A percentile compares a stretch with the other conserved stretches of the same genome.
phyloP scores from a whole-genome alignment of 2,888 invertebrate genomes.

The Sesia bembeciformis region DNA sequence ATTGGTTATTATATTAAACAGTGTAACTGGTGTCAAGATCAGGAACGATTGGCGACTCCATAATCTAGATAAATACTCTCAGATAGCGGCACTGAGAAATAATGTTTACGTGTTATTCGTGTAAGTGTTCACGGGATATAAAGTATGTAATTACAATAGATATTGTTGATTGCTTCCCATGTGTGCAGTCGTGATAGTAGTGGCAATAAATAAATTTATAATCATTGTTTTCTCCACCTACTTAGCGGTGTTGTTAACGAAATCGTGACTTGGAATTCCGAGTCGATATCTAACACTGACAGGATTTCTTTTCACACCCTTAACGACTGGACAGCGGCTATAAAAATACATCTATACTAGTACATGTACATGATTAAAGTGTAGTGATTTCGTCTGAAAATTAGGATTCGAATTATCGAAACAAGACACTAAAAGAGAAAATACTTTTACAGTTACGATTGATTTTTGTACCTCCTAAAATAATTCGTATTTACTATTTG shows the following conservation, averaged over 20 bases:
- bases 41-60: background rate
- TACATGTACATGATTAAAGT: background rate
- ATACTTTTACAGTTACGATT: no score
- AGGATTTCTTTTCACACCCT: background rate
- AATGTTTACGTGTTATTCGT: background rate
- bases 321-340: background rate
- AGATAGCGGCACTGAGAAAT: background rate
- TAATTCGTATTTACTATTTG: no score
- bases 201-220: background rate
- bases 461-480: no score
- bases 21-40: conserved; percentile 16
- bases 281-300: background rate
- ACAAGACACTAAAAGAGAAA: no score
- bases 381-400: no score
- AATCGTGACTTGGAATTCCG: background rate
- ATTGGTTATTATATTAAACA: conserved; percentile 16
- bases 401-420: no score
- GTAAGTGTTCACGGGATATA: background rate
- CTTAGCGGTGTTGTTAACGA: background rate
- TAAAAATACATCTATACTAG: background rate
- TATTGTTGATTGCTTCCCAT: background rate
- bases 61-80: background rate
- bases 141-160: background rate
- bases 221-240: background rate
- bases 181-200: background rate